Percentiles rank a stretch among this genome's conserved stretches.
phyloP scores from a whole-genome alignment of 2,113 vertebrate species.

The Rhodinocichla rosea region DNA sequence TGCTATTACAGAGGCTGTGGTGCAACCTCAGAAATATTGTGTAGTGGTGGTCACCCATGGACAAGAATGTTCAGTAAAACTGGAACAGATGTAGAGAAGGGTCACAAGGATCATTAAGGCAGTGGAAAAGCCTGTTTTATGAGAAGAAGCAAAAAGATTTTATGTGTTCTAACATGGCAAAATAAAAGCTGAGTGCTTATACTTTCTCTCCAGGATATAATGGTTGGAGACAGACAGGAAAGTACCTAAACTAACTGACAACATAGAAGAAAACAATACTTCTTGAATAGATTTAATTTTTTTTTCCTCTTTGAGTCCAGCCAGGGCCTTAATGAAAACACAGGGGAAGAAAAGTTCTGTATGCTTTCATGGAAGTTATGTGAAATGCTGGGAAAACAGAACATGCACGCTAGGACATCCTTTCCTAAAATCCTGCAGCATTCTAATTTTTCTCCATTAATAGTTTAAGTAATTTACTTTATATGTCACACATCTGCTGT shows the following conservation, averaged over 20 bases:
- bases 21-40: neutral
- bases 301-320: neutral
- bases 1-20: neutral
- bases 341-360: neutral
- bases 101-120: neutral
- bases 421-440: neutral
- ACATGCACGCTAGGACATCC: neutral
- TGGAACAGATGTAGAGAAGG: conserved; percentile 40
- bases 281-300: neutral
- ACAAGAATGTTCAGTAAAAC: conserved; percentile 32
- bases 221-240: neutral
- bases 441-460: neutral
- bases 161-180: neutral
- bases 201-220: neutral
- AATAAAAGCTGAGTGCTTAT: neutral
- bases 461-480: neutral
- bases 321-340: neutral
- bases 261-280: neutral
- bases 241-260: neutral
- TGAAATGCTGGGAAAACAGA: neutral
- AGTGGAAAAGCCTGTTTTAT: neutral
- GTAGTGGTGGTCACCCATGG: conserved; percentile 12
- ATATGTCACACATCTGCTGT: neutral
- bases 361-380: neutral
- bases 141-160: conserved; percentile 14